Conservation (phyloP, 2,797 vertebrate species). For the Gephyroberyx darwinii region DNA sequence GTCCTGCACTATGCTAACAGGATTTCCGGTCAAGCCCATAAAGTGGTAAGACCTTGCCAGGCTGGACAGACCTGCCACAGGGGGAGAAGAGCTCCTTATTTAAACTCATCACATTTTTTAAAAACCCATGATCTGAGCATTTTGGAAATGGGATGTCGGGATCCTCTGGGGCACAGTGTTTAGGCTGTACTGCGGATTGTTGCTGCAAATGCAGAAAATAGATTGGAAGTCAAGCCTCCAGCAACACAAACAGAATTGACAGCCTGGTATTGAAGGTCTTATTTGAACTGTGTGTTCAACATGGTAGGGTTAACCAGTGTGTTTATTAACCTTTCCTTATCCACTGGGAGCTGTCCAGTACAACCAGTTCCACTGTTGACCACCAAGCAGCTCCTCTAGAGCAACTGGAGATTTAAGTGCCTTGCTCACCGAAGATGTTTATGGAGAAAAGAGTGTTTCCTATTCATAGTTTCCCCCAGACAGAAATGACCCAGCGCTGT, state of each 20-base stretch:
- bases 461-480: too few species aligned
- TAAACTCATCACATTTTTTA: conserved; percentile 52
- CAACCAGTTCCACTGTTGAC: too few species aligned
- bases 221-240: conserved; percentile 19
- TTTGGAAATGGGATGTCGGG: conserved; percentile 33
- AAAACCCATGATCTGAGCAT: conserved; percentile 49
- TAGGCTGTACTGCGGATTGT: conserved; percentile 14
- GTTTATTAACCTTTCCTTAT: conserved; percentile 6
- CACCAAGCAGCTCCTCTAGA: too few species aligned
- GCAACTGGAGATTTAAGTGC: too few species aligned
- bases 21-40: conserved; percentile 88
- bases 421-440: too few species aligned
- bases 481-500: too few species aligned
- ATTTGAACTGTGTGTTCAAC: conserved; percentile 10
- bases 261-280: conserved; percentile 14
- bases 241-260: conserved; percentile 29
- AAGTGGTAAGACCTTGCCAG: conserved; percentile 81
- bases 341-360: neutral
- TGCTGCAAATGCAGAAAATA: conserved; percentile 35
- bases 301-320: neutral
- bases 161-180: conserved; percentile 23
- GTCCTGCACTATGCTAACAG: conserved; percentile 86
- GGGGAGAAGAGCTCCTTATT: conserved; percentile 49
- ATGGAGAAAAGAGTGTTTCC: too few species aligned
- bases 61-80: conserved; percentile 44